phyloP scores from a whole-genome alignment of 1,140 invertebrate species.

The Habropoda laboriosa region DNA sequence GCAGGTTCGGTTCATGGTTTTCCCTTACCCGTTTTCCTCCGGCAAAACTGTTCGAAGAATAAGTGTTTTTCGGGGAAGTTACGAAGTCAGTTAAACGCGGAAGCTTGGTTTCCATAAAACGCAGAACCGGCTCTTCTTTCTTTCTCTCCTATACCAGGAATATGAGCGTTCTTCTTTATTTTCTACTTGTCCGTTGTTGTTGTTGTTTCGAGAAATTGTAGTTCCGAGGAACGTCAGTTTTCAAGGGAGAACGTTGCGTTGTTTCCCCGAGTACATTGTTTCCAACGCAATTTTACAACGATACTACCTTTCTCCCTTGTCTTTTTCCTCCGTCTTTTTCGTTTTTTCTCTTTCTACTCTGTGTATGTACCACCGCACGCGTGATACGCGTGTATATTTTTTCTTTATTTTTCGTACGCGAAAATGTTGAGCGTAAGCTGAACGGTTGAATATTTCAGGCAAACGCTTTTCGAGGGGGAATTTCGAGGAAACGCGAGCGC shows the following conservation, averaged over 20 bases:
- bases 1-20: too few relatives aligned
- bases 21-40: too few relatives aligned
- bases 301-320: neutral
- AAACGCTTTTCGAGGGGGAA: constrained; percentile 21
- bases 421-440: constrained; percentile 29
- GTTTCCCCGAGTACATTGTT: constrained; percentile 14
- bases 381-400: neutral
- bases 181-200: too few relatives aligned
- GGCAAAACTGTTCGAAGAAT: neutral
- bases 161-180: neutral
- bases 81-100: neutral
- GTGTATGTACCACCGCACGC: neutral
- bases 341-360: too few relatives aligned
- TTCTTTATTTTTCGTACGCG: neutral
- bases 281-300: constrained; percentile 34
- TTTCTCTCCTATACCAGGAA: neutral
- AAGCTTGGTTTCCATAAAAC: neutral
- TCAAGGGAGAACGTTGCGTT: neutral
- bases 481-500: constrained; percentile 10
- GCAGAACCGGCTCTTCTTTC: neutral
- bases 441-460: constrained; percentile 40
- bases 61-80: neutral
- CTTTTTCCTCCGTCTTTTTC: too few relatives aligned
- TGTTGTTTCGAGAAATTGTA: constrained; percentile 11
- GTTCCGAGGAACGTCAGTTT: constrained; percentile 13